Evolutionary conservation across 1,140 invertebrate species (phyloP), one percentile per base, ranked within the genome.

Genomic region (Holotrichia oblita): DNA sequence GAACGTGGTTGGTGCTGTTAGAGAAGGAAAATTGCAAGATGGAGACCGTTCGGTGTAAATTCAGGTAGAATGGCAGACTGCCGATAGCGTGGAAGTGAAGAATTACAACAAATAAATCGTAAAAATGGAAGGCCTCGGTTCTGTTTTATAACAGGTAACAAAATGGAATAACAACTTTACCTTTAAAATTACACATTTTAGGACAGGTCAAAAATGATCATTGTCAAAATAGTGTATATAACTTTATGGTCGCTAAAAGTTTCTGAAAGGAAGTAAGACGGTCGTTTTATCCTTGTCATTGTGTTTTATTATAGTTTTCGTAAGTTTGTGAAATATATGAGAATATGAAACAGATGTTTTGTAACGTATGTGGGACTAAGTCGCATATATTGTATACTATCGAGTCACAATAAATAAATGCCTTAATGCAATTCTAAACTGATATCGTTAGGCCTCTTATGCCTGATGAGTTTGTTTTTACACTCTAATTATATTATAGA

Each of bases 241-340:
- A 69, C 22, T 69, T 69, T 27, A 69, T 69, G 61, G 61, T 69
- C 22, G 61, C 61, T 69, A 69, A 69, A 69, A 69, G 61, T 69
- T 24, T 27, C 61, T 22, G 27, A 69, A 69, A n/a, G 48, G 27
- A 34, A 34, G 27, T 4, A 17, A 55, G 48, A 14, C 14, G 48
- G n/a, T 55, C 6, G n/a, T 14, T 55, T 55, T 55, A 7, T 55
- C 12, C n/a, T 17, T 55, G 48, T 55, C 14, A 55, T 17, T 17
- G 14, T 55, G 48, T 55, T 55, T 55, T 55, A 55, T 55, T 14
- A n/a, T 17, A 17, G 14, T 17, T 17, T 0, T 55, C 17, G 48
- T 17, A 55, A 17, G 14, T 55, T 55, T 10, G 42, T 44, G 27
- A 34, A 34, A 34, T 34, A 34, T 34, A 2, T 34, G 27, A 2